phyloP scores from a whole-genome alignment of 2,113 vertebrate species.

The Oryzias woworae region DNA sequence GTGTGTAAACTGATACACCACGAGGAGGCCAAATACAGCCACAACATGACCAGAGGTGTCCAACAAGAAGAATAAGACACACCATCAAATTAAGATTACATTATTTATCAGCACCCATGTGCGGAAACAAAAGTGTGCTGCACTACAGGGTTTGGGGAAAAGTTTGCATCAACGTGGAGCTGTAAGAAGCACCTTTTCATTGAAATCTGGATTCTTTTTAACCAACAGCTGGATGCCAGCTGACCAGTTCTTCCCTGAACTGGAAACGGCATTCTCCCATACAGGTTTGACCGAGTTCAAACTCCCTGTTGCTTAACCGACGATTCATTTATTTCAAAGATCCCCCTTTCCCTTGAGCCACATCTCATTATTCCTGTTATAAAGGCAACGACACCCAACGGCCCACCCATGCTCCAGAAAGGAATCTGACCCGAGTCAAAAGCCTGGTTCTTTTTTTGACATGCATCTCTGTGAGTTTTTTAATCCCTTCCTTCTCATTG shows the following conservation, averaged over 20 bases:
- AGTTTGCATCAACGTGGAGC: neutral
- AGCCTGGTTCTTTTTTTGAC: conserved; percentile 71
- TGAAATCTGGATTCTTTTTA: conserved; percentile 1
- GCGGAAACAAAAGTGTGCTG: conserved; percentile 59
- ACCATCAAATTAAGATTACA: conserved; percentile 73
- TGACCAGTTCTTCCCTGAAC: neutral
- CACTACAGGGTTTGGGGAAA: conserved; percentile 27
- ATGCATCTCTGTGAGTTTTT: conserved; percentile 48
- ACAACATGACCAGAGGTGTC: conserved; percentile 71
- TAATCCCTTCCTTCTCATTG: conserved; percentile 45
- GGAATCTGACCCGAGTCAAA: conserved; percentile 72
- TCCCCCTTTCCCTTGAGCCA: conserved; percentile 67
- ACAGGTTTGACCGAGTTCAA: conserved; percentile 56
- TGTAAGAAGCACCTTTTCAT: neutral
- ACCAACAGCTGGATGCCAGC: neutral
- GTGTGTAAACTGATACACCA: conserved; percentile 68
- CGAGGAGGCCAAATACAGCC: conserved; percentile 54
- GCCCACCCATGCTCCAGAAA: conserved; percentile 74
- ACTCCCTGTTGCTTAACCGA: conserved; percentile 62
- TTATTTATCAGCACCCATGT: conserved; percentile 65
- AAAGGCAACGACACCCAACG: conserved; percentile 74
- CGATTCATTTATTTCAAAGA: conserved; percentile 68
- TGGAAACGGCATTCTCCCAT: conserved; percentile 7
- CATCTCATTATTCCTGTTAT: conserved; percentile 74
- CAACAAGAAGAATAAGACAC: conserved; percentile 62